These are phyloP conservation scores for Sebastes taczanowskii DNA, from an alignment of 2,797 vertebrate genomes.

Conservation along the genomic window DNA sequence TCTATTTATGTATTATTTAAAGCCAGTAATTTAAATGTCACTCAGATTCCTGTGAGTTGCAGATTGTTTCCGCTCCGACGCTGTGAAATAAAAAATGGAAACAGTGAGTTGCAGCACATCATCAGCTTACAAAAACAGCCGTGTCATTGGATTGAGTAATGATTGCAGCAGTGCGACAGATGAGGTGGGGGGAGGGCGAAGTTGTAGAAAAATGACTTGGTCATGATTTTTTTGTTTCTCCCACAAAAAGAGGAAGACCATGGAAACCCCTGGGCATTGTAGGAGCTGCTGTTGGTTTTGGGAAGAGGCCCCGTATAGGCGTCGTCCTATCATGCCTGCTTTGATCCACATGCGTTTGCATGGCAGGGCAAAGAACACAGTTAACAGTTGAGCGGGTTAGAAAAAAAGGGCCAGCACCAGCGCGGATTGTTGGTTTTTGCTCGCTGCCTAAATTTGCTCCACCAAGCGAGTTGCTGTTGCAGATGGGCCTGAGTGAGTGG, in stretches of 20 bases:
- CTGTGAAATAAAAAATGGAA: slow-evolving; percentile 16
- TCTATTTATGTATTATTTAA: not conserved
- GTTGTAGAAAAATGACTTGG: slow-evolving; percentile 58
- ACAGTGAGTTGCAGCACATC: slow-evolving; percentile 11
- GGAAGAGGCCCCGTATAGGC: slow-evolving; percentile 75
- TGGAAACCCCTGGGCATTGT: slow-evolving; percentile 74
- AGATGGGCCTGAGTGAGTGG: slow-evolving; percentile 61
- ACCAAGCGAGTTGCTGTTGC: slow-evolving; percentile 74
- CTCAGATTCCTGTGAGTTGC: slow-evolving; percentile 1
- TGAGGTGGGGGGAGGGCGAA: not conserved
- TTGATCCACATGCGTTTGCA: slow-evolving; percentile 83
- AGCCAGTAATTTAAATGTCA: slow-evolving; percentile 4
- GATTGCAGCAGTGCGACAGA: slow-evolving; percentile 33
- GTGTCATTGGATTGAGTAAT: slow-evolving; percentile 49
- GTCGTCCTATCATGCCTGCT: slow-evolving; percentile 78
- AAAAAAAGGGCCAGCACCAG: slow-evolving; percentile 85
- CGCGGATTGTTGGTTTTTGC: slow-evolving; percentile 82
- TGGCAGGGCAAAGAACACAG: slow-evolving; percentile 82
- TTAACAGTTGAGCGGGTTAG: slow-evolving; percentile 86
- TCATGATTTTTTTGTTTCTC: slow-evolving; percentile 68
- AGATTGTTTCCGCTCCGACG: not conserved
- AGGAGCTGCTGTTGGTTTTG: slow-evolving; percentile 77
- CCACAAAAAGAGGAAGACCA: slow-evolving; percentile 74
- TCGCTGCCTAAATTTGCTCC: slow-evolving; percentile 83
- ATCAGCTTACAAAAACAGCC: slow-evolving; percentile 24